Conservation (phyloP, 2,797 vertebrate species). For the Lepilemur ruficaudatus region DNA sequence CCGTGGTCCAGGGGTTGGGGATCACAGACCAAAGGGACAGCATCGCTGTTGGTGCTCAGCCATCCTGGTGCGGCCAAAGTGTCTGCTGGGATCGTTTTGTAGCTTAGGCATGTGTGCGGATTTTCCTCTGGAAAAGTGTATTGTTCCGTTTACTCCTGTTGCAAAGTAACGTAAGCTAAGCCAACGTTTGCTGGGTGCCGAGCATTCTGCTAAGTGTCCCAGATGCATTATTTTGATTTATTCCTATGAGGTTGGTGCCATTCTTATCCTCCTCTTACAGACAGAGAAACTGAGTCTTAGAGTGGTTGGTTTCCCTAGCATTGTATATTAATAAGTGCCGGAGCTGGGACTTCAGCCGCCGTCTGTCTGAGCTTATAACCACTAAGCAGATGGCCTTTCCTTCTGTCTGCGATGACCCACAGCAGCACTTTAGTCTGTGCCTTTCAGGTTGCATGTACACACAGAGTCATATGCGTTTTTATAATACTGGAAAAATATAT, state of each 20-base stretch:
- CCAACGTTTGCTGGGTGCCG: neutral
- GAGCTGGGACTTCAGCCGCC: neutral
- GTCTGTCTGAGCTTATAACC: neutral
- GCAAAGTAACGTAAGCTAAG: neutral
- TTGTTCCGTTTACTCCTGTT: neutral
- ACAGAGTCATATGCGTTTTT: neutral
- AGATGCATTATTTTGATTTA: neutral
- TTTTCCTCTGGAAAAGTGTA: neutral
- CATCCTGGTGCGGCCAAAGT: neutral
- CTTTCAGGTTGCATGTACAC: neutral
- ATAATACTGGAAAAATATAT: neutral
- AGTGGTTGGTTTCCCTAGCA: neutral
- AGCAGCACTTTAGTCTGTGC: neutral
- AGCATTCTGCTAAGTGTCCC: neutral
- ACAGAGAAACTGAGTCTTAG: neutral
- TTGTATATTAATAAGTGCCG: neutral
- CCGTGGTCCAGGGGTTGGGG: too few relatives aligned
- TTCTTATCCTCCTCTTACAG: neutral
- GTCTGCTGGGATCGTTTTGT: neutral
- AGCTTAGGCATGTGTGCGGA: neutral
- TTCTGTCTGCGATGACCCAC: neutral
- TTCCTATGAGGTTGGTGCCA: neutral
- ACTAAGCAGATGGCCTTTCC: neutral
- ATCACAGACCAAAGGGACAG: neutral
- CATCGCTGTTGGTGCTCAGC: neutral